Evolutionary conservation across 2,797 vertebrate genomes (phyloP).

Genomic region (Phoebastria nigripes): DNA sequence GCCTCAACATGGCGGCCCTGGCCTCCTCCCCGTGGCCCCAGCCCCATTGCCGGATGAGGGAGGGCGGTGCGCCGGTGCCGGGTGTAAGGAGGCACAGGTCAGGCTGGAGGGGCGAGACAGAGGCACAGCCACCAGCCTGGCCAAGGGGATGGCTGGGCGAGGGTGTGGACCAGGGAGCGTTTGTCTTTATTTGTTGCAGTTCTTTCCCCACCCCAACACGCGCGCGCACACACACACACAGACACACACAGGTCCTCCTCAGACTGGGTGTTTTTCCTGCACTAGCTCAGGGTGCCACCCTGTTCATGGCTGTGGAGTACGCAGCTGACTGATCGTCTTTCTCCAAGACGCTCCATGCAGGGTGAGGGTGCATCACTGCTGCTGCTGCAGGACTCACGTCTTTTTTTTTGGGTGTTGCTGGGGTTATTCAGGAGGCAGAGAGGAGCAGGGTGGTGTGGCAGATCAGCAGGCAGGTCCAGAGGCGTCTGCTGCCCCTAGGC

Average conservation of each 20-base stretch:
- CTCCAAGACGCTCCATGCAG: background rate
- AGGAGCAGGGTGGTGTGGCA: background rate
- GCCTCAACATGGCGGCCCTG: background rate
- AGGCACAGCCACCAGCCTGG: background rate
- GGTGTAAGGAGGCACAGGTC: background rate
- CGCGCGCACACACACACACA: background rate
- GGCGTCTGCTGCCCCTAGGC: background rate
- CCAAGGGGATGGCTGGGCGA: background rate
- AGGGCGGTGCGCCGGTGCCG: fast-evolving
- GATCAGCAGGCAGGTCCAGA: background rate
- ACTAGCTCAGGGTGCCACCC: background rate
- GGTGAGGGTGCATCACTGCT: fast-evolving
- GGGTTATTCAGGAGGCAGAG: background rate
- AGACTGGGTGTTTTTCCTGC: background rate
- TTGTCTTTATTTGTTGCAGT: background rate
- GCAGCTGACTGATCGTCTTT: background rate
- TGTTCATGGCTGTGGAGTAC: background rate
- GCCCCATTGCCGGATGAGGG: fast-evolving
- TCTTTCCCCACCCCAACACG: background rate
- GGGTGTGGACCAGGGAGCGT: fast-evolving
- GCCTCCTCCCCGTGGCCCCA: background rate
- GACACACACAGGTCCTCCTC: background rate
- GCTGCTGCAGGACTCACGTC: background rate
- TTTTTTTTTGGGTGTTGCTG: background rate
- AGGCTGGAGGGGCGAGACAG: background rate